Base-by-base conservation (phyloP, 2,888 invertebrate species). In the Eilema caniola region DNA sequence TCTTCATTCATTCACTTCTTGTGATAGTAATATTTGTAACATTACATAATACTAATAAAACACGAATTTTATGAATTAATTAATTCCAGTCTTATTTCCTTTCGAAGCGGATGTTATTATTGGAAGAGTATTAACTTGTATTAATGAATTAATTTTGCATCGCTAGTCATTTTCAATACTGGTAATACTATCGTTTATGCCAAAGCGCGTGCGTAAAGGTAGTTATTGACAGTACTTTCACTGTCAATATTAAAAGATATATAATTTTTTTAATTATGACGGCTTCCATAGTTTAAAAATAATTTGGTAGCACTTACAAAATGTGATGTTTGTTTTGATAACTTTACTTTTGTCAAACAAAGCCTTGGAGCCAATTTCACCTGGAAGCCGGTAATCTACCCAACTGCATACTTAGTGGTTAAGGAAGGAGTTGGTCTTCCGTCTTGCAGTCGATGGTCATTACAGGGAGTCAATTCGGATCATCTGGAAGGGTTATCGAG, bases 151-250 rank as follows among this genome's bases (percentile, higher is more conserved):
- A 28, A 59, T 60, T 24, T 37, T 66, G 59, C 20, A 41, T 59
- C 7, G 47, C 28, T 12, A 24, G 25, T 64, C 12, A 25, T 59
- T 59, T 66, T 33, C 33, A 66, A 24, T 33, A 37, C 20, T 16
- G 33, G 28, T 66, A 33, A 37, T 66, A 57, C 33, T 24, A 24
- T 28, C 28, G 31, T 12, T 57, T 33, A 57, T 37, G 23, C 57
- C 31, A 57, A 66, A 33, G 16, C 33, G 16, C 3, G 28, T 61
- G 28, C 28, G 10, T 23, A 23, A n/a, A 11, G 12, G 23, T 12
- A 28, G n/a, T n/a, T n/a, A n/a, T n/a, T n/a, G n/a, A n/a, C n/a
- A 53, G 11, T 28, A 66, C 66, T 66, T 66, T 66, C 66, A 66
- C 66, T 66, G 10, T 57, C 37, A 14, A 33, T 41, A 33, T 66